Evolutionary conservation across 2,797 vertebrate species (phyloP), one percentile per base, ranked within the genome.

Genomic region (Chiloscyllium punctatum): DNA sequence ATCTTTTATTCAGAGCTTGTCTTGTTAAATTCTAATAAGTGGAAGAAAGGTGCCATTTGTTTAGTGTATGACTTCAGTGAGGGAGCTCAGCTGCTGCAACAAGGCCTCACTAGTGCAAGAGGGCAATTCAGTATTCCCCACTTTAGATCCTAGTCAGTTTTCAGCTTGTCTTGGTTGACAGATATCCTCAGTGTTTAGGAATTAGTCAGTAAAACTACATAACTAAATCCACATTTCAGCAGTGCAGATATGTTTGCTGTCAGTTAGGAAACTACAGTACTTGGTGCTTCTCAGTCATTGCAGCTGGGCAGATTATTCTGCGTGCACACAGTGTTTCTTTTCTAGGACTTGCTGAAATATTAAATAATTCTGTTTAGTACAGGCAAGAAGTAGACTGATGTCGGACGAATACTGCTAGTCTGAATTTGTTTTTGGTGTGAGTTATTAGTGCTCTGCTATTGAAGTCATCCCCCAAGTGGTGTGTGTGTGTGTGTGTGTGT

Each of bases 31-130:
- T 33, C 71, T 95, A 53, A 51, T 77, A 13, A 7, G 16, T 48
- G 27, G 94, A 95, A 74, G 69, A 95, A 74, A 77, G 94, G 6
- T 48, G 1, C 18, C 42, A 30, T 95, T 6, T 77, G 42, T 95
- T 95, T 48, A 23, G 71, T 72, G 42, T 72, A 57, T 95, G 94
- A 95, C 71, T 71, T 77, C 51, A 95, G 71, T 77, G 71, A 33
- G 48, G 8, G 66, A 77, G 48, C 42, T 77, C 48, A 27, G 69
- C 23, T 94, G 92, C 23, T 33, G 15, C 42, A 95, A 95, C 42
- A 95, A 95, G 94, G 48, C 71, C 11, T 77, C 33, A 1, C 51
- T 77, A 53, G 42, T 95, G 42, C 15, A n/a, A 11, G 94, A 30
- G 94, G 27, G 72, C 71, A 95, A 95, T 95, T 57, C 30, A 77